Evolutionary conservation across 2,797 vertebrate genomes (phyloP).

Genomic region (Danio jaintianensis): DNA sequence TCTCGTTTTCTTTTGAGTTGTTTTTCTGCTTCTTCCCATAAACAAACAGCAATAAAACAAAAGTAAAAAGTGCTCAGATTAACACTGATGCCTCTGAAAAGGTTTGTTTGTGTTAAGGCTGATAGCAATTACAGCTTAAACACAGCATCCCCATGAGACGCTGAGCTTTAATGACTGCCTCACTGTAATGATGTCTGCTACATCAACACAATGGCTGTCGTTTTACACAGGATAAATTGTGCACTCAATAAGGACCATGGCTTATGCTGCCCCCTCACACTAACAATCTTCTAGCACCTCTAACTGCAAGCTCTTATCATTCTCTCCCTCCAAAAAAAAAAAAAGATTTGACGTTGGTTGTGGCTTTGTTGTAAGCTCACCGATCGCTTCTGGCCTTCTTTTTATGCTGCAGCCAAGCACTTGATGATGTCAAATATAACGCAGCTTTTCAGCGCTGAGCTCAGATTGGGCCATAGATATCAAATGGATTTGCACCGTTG

Average conservation of each 20-base stretch:
- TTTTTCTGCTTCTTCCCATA: background rate
- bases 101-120: constrained; percentile 42
- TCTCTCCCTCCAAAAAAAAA: background rate
- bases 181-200: constrained; percentile 13
- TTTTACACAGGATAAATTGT: background rate
- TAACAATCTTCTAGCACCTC: constrained; percentile 3
- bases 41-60: constrained; percentile 1
- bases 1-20: background rate
- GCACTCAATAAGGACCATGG: background rate
- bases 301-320: constrained; percentile 6
- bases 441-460: background rate
- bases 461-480: background rate
- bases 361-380: constrained; percentile 13
- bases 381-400: background rate
- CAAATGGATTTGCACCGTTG: background rate
- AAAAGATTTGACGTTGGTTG: constrained; percentile 15
- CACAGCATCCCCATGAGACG: constrained; percentile 33
- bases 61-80: constrained; percentile 18
- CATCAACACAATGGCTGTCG: constrained; percentile 32
- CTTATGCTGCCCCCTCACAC: constrained; percentile 15
- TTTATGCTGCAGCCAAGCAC: background rate
- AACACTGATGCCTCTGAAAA: constrained; percentile 29
- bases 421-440: background rate
- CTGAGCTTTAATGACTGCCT: constrained; percentile 28
- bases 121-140: constrained; percentile 53